Evolutionary conservation across 2,797 vertebrate genomes (phyloP), one percentile per base, ranked within the genome.

Genomic region (Muscicapa striata): DNA sequence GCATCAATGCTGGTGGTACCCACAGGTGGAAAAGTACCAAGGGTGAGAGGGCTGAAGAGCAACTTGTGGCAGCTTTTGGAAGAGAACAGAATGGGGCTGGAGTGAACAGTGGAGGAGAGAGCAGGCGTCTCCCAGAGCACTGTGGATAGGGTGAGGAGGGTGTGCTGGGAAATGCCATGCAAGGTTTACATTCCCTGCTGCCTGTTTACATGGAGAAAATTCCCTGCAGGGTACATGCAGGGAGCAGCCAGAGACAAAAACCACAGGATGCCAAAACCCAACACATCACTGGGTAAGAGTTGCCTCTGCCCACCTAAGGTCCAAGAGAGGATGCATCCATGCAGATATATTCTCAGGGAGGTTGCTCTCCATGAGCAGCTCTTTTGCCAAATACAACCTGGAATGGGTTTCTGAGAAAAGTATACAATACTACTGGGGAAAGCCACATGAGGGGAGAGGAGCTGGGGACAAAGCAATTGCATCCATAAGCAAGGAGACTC

Each of bases 131-230:
- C 49, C 64, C 16, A 13, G 63, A 70, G 67, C 57, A 55, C 1
- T 2, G 73, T 10, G 3, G 38, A 34, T 84, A 84, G 55, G n/a
- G 51, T 4, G n/a, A 93, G 64, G 36, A 93, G 72, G 17, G 81
- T 58, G 49, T 57, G 81, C 92, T 93, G 93, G 52, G 72, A 95
- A 95, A 94, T 93, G 72, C 92, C 87, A 92, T 63, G 49, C 90
- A 92, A 79, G 88, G 84, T 94, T 97, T 92, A 94, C 96, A 92
- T 93, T 95, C 86, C 82, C 95, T 4, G 2, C 75, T 84, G 83
- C 57, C 64, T 95, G 93, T 87, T 96, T 93, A 95, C 78, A 87
- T 27, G 86, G 84, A 92, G 86, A 90, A 78, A 92, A 87, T 89
- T 94, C 92, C 88, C 95, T 84, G 64, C 67, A 84, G 90, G 43